Percentiles rank a stretch among this genome's conserved stretches.
Evolutionary conservation across 1,140 invertebrate genomes (phyloP).

Genomic region (Drosophila hydei): DNA sequence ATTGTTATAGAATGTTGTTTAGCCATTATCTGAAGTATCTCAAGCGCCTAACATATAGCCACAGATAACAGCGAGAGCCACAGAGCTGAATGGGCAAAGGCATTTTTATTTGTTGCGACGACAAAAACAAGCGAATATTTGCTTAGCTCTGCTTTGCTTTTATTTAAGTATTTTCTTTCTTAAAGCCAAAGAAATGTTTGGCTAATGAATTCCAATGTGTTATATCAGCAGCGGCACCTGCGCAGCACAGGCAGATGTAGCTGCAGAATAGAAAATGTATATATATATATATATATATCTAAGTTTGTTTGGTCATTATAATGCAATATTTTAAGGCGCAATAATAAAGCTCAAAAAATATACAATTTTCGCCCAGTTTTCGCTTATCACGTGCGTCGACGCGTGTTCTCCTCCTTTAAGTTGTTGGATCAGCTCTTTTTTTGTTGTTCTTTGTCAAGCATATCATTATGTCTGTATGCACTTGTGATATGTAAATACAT

Average conservation of each 20-base stretch:
- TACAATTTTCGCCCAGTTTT: background rate
- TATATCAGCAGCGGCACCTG: constrained; percentile 15
- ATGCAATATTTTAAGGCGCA: background rate
- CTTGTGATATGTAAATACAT: background rate
- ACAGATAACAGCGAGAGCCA: background rate
- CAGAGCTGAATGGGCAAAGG: background rate
- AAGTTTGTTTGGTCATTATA: background rate
- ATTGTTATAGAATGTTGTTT: constrained; percentile 45
- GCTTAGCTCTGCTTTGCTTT: constrained; percentile 12
- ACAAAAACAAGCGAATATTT: constrained; percentile 24
- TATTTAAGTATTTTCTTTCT: background rate
- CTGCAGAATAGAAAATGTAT: background rate
- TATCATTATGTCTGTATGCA: too few relatives aligned
- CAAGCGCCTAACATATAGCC: constrained; percentile 22
- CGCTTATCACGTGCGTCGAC: background rate
- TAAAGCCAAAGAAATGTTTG: constrained; percentile 31
- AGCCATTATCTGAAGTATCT: constrained; percentile 44
- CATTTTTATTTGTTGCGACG: constrained; percentile 8
- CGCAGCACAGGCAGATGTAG: background rate
- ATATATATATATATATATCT: background rate
- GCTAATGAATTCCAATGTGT: constrained; percentile 36
- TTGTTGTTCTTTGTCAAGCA: background rate
- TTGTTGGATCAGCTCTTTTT: background rate
- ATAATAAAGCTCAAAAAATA: background rate
- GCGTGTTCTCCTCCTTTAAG: background rate